Percentiles rank a stretch among this genome's conserved stretches.
Conservation (phyloP, 1,140 invertebrate genomes). For the Pararge aegeria region DNA sequence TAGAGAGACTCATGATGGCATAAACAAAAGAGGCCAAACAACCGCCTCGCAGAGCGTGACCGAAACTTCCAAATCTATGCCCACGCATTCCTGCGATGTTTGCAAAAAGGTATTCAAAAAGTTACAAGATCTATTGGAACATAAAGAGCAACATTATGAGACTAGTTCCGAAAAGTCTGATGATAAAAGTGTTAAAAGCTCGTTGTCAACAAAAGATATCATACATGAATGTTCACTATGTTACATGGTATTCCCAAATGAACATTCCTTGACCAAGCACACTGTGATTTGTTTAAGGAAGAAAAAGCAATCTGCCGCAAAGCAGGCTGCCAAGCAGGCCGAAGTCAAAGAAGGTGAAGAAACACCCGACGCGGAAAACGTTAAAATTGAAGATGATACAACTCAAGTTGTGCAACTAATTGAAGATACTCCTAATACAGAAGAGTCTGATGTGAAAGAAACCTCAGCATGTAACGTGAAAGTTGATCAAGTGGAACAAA, state of each 20-base stretch:
- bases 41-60: conserved; percentile 13
- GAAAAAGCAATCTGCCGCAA: conserved; percentile 61
- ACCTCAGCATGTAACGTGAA: neutral
- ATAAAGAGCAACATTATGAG: conserved; percentile 74
- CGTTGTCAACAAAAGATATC: conserved; percentile 72
- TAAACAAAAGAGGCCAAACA: conserved; percentile 53
- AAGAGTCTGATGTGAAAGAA: conserved; percentile 10
- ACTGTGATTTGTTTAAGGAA: conserved; percentile 66
- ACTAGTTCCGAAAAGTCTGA: conserved; percentile 69
- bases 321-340: conserved; percentile 37
- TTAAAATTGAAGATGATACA: conserved; percentile 22
- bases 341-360: conserved; percentile 29
- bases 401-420: conserved; percentile 4
- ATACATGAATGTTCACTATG: conserved; percentile 78
- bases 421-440: conserved; percentile 8
- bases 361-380: conserved; percentile 22
- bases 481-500: neutral
- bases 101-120: conserved; percentile 77
- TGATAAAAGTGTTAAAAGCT: conserved; percentile 66
- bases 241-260: conserved; percentile 79
- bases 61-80: conserved; percentile 31
- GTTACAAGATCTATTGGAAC: conserved; percentile 70
- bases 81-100: conserved; percentile 59
- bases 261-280: conserved; percentile 75
- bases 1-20: conserved; percentile 70